These are phyloP conservation scores for Lepidurus couesii DNA, from an alignment of 1,140 invertebrate species.

Conservation along the genomic window DNA sequence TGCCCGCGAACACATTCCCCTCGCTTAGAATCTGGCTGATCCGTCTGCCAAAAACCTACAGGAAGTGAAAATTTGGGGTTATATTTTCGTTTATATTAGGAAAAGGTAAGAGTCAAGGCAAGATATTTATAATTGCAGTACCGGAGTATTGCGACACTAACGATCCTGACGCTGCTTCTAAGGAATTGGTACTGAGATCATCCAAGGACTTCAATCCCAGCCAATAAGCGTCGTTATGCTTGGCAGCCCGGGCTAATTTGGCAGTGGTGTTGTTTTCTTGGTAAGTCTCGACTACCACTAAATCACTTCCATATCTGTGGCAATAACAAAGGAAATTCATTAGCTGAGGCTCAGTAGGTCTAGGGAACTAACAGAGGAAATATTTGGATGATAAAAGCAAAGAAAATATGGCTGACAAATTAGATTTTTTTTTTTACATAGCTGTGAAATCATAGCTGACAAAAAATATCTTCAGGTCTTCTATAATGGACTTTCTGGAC, in stretches of 20 bases:
- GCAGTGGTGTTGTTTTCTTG: constrained; percentile 85
- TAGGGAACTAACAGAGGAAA: background rate
- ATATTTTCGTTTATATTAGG: constrained; percentile 1
- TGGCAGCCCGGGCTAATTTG: constrained; percentile 56
- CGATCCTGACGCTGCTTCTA: constrained; percentile 85
- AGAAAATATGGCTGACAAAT: constrained; percentile 3
- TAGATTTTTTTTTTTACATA: background rate
- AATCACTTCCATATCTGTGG: constrained; percentile 80
- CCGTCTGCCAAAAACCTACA: constrained; percentile 75
- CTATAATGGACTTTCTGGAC: background rate
- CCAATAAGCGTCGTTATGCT: constrained; percentile 66
- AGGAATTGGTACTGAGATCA: constrained; percentile 83
- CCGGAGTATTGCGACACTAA: constrained; percentile 86
- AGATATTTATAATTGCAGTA: constrained; percentile 40
- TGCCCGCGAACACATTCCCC: constrained; percentile 78
- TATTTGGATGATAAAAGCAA: constrained; percentile 1
- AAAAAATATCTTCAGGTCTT: background rate
- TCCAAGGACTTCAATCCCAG: constrained; percentile 80
- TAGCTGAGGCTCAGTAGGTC: background rate
- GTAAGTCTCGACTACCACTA: constrained; percentile 82
- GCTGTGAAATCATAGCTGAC: no score
- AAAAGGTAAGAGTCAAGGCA: background rate
- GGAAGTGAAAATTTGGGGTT: no score
- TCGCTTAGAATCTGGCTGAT: constrained; percentile 74
- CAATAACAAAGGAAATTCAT: constrained; percentile 39